Base-by-base conservation (phyloP, 2,113 vertebrate genomes). In the Hemicordylus capensis region DNA sequence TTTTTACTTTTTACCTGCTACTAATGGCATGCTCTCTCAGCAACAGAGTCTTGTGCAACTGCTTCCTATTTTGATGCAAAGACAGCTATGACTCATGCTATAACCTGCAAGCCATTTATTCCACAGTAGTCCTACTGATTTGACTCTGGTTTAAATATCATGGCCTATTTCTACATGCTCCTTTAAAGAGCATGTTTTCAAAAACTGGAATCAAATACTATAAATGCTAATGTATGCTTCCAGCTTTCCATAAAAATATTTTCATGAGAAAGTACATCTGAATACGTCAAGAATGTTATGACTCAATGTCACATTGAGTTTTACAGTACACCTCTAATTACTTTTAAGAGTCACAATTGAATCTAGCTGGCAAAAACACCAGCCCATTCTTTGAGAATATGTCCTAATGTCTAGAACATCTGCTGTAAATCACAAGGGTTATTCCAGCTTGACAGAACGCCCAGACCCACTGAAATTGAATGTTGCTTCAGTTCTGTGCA, bases 121-220 rank as follows among this genome's bases (percentile, higher is more conserved):
- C 80, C 28, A 73, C 56, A 34, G 28, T 28, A 73, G 81, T 61
- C 39, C 56, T 11, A 58, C 26, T 61, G 42, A 73, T 46, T 73
- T 46, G 69, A 46, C 42, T 59, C 22, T 73, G 56, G 2, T 61
- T 83, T 83, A 83, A 83, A 61, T 59, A 74, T 83, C 10, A 46
- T 22, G 42, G 28, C 54, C 31, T 74, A 61, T 73, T 61, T 83
- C 48, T 58, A n/a, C 46, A 44, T 14, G 11, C 67, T 59, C 19
- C 51, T 72, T 24, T 34, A 14, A 26, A 89, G 72, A n/a, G n/a
- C 75, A 88, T 74, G 73, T 86, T 85, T 58, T 69, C 73, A 58
- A 19, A 85, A 17, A 2, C 7, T 66, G 84, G 0, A 22, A 82
- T 46, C 34, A 73, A 61, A 72, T 51, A 69, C 2, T 34, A 1